These are phyloP conservation scores for Halisarca cf. caerulea DNA, from an alignment of 37 sponge, comb jelly and placozoan species.

Conservation along the genomic window DNA sequence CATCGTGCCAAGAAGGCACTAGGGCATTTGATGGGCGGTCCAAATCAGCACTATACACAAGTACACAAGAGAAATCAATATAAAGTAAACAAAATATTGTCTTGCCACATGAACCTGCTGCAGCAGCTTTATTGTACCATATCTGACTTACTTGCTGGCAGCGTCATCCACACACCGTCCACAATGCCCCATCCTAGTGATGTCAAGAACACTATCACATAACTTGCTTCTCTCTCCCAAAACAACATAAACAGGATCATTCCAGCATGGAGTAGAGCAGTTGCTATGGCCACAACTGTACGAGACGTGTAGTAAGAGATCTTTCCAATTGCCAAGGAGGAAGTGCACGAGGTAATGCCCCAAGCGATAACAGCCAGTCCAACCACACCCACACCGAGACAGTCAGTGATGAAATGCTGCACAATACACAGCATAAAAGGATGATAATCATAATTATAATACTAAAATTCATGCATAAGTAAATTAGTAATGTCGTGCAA, in stretches of 20 bases:
- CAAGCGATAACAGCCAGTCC: constrained; percentile 47
- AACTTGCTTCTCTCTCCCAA: constrained; percentile 55
- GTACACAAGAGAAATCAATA: too few species aligned
- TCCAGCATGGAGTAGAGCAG: constrained; percentile 11
- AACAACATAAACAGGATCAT: constrained; percentile 41
- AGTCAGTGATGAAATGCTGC: constrained; percentile 35
- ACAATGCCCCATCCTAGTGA: constrained; percentile 53
- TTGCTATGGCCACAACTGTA: not conserved
- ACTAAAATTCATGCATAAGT: too few species aligned
- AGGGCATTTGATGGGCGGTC: too few species aligned
- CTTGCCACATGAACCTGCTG: too few species aligned
- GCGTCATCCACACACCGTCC: constrained; percentile 62
- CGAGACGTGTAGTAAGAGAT: constrained; percentile 39
- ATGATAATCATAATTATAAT: too few species aligned
- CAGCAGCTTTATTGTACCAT: too few species aligned
- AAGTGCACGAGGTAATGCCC: constrained; percentile 32
- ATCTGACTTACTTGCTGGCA: constrained; percentile 54
- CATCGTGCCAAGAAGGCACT: too few species aligned
- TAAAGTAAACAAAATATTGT: too few species aligned
- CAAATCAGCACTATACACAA: too few species aligned
- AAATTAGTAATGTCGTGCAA: too few species aligned
- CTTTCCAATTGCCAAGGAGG: not conserved
- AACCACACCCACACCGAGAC: constrained; percentile 54
- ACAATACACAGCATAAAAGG: too few species aligned
- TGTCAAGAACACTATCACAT: constrained; percentile 41